Evolutionary conservation across 1,140 invertebrate genomes (phyloP), one percentile per base, ranked within the genome.

Genomic region (Tetranychus urticae): DNA sequence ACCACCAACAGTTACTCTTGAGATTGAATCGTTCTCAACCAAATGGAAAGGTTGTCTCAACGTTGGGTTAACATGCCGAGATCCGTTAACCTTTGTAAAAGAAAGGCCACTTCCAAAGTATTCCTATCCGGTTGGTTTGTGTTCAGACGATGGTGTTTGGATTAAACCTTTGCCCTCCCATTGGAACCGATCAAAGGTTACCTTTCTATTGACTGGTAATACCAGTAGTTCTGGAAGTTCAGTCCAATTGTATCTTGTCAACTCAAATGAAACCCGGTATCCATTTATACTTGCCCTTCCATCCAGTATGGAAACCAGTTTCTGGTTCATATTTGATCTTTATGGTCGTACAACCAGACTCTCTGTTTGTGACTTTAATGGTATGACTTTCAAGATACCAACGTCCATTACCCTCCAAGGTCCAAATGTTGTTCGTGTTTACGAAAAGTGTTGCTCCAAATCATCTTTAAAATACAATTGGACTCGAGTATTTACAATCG

Each of bases 241-340:
- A 5, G 10, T 6, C 10, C 5, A 10, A 42, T 1, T 42, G 5
- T 42, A 42, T 42, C 10, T 42, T 5, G 39, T 42, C 5, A 42
- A 42, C 10, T 42, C 39, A 42, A 42, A 42, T 42, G 39, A 42
- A 42, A 42, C 39, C 39, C 39, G 39, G 0, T 42, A 42, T 10
- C 39, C 5, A 10, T 50, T 31, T 10, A 23, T 50, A 4, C 6
- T 6, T 2, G 14, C 6, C 31, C 48, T 23, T 50, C 23, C 23
- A 23, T 50, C 31, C 14, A 14, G 5, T 14, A 4, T 31, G 31
- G 48, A 50, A 31, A 31, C 55, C 3, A 8, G 1, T 8, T 56
- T 60, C 13, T 63, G 62, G 62, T 47, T 63, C 3, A 54, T 63
- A 13, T 3, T 63, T 60, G 62, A 63, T 13, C 31, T 63, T 8